Percentiles rank a stretch among this genome's conserved stretches.
phyloP scores from a whole-genome alignment of 1,140 invertebrate species.

The Drosophila carrolli region DNA sequence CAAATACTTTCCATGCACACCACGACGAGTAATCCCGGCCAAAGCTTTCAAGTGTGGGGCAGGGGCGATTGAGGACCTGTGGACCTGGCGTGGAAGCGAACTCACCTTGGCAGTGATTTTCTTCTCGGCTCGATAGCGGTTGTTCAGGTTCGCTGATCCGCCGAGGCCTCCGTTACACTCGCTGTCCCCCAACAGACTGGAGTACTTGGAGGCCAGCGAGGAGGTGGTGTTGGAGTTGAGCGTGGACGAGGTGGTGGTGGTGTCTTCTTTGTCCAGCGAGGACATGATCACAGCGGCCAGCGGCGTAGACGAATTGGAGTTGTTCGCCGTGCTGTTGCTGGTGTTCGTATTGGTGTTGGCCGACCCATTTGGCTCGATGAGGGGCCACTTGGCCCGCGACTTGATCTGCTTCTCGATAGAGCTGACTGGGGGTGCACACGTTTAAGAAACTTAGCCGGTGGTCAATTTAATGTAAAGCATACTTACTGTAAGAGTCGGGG shows the following conservation, averaged over 20 bases:
- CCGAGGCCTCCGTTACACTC: conserved; percentile 68
- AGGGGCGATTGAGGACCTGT: background rate
- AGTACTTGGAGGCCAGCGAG: conserved; percentile 79
- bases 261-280: conserved; percentile 77
- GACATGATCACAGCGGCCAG: conserved; percentile 74
- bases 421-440: conserved; percentile 57
- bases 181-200: conserved; percentile 77
- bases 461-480: background rate
- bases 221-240: conserved; percentile 80
- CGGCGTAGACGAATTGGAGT: conserved; percentile 77
- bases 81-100: background rate
- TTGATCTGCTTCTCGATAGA: conserved; percentile 84
- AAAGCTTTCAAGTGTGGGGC: conserved; percentile 21
- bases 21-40: conserved; percentile 12
- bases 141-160: conserved; percentile 69
- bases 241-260: conserved; percentile 72
- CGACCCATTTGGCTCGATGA: conserved; percentile 78
- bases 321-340: conserved; percentile 80
- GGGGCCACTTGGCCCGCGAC: conserved; percentile 78
- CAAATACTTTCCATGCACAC: conserved; percentile 43
- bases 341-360: conserved; percentile 75
- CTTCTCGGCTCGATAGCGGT: conserved; percentile 83
- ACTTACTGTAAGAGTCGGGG: conserved; percentile 84
- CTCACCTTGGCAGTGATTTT: conserved; percentile 85
- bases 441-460: background rate